Evolutionary conservation across 2,797 vertebrate genomes (phyloP), one percentile per base, ranked within the genome.

Genomic region (Scyliorhinus canicula): DNA sequence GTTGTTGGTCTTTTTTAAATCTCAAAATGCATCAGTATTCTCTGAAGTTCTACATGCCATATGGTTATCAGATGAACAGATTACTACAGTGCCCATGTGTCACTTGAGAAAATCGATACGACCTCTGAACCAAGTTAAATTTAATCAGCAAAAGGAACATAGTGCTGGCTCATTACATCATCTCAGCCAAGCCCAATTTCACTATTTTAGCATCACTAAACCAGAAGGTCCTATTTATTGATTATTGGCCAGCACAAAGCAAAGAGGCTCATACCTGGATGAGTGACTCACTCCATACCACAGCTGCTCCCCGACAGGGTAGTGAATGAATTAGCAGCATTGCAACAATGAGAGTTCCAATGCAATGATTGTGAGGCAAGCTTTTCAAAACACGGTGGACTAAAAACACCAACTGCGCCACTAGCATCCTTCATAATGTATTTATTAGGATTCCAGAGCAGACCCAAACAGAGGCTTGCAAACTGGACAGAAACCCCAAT

Each of bases 71-170:
- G 21, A 44, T 7, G 2, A 91, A 65, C 35, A 35, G 57, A 65
- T 91, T 91, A 65, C n/a, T 44, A n/a, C 60, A 91, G n/a, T 40
- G 21, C n/a, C n/a, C n/a, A n/a, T 8, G 11, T 44, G 40, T 65
- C 40, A 65, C 60, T 57, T 16, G 26, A 40, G 19, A 28, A 94
- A 94, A 74, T 55, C 47, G 69, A 94, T 94, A 74, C 3, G 28
- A 31, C 47, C 65, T 94, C 67, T 74, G 67, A 69, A 94, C 63
- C 21, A 50, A 69, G 55, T 71, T 94, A 74, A 93, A 94, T 74
- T 55, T 74, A 55, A 94, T 74, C 93, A 94, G 69, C 69, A 50
- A 35, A 52, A 47, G 67, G 55, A 93, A 4, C 52, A 52, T 26
- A 71, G 67, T 71, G 71, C 28, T 69, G 93, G 47, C 47, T 44